Evolutionary conservation across 2,113 vertebrate species (phyloP), one percentile per base, ranked within the genome.

Genomic region (Sander lucioperca): DNA sequence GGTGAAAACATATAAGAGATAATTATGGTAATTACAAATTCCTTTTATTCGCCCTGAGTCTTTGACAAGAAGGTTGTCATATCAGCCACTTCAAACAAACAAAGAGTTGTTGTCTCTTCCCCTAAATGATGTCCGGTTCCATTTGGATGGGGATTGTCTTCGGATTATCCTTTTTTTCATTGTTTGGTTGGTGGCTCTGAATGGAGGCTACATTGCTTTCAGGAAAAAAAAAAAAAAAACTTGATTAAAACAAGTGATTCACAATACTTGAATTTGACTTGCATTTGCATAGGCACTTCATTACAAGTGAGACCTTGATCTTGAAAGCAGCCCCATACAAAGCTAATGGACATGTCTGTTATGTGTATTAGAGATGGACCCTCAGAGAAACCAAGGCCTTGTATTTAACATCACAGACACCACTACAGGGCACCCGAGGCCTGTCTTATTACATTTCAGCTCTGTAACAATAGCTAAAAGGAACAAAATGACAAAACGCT

Each of bases 21-120:
- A 93, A 95, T 95, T 94, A 94, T 93, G 92, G 91, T 94, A 93
- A 94, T 94, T 94, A 94, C 92, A 92, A 93, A 90, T 94, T 88
- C 91, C 89, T 92, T 95, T 94, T 92, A 91, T 93, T 94, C 89
- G 57, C 86, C 92, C 82, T 82, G 91, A 94, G 92, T 92, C 92
- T 94, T 93, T 92, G 92, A 93, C 91, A 92, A 94, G 92, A 91
- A 93, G 91, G 90, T 92, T 94, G 93, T 93, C 92, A 93, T 93
- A 92, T 94, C 88, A 93, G 91, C 91, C 91, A 95, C 93, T 94
- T 94, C 90, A 94, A 94, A 94, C 86, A 93, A 92, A 94, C 92
- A 94, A 94, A 94, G 92, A 93, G 89, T 94, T 92, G 92, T 94
- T 94, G 92, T 91, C 91, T 90, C 83, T 84, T 90, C 72, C 77